phyloP scores from a whole-genome alignment of 1,140 invertebrate species.

The Lepidurus packardi region DNA sequence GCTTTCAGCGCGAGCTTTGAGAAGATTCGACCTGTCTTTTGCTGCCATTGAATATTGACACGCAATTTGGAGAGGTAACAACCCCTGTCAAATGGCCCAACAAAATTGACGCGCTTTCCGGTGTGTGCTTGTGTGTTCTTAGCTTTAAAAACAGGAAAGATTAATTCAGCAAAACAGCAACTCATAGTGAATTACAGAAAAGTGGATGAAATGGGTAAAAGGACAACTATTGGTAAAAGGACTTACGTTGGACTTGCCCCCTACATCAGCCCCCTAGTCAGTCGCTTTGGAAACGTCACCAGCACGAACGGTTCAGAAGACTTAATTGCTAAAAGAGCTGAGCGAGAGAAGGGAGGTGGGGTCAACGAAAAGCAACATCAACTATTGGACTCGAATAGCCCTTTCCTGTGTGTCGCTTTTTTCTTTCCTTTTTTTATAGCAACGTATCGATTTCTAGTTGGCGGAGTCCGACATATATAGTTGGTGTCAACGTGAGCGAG shows the following conservation, averaged over 20 bases:
- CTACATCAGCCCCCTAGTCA: not conserved
- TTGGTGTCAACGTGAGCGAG: no score
- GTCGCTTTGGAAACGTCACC: conserved; percentile 1
- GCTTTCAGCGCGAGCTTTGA: not conserved
- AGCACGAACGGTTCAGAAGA: not conserved
- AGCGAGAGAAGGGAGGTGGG: not conserved
- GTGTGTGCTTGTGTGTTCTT: not conserved
- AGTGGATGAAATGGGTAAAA: not conserved
- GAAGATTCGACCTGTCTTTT: not conserved
- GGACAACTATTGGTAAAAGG: no score
- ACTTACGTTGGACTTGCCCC: not conserved
- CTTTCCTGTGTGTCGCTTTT: not conserved
- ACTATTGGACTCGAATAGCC: not conserved
- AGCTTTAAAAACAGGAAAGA: not conserved
- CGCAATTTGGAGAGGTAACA: not conserved
- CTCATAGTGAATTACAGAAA: not conserved
- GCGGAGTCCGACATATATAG: no score
- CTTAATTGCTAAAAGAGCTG: conserved; percentile 8
- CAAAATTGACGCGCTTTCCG: not conserved
- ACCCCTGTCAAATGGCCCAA: not conserved
- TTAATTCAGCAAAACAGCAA: not conserved
- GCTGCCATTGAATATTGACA: not conserved
- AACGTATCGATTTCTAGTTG: no score
- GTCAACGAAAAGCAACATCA: not conserved
- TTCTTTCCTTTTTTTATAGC: not conserved